Percentiles rank a stretch among this genome's conserved stretches.
These are phyloP conservation scores for Drosophila obscura DNA, from an alignment of 1,140 invertebrate genomes.

Conservation along the genomic window DNA sequence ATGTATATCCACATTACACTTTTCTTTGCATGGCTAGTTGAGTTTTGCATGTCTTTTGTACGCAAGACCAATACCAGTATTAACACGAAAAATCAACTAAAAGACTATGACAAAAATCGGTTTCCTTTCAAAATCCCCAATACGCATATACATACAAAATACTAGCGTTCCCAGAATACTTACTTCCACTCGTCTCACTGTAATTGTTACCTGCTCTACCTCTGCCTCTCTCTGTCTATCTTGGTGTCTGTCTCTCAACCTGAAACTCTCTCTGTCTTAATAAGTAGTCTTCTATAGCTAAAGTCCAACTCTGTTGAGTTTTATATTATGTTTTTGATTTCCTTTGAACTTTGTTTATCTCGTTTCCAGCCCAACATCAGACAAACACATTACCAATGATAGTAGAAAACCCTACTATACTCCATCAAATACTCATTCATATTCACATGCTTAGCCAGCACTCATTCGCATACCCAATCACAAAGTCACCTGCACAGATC, in stretches of 20 bases:
- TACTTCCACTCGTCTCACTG: slow-evolving; percentile 16
- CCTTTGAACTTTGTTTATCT: slow-evolving; percentile 39
- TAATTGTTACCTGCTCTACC: slow-evolving; percentile 32
- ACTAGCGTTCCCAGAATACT: slow-evolving; percentile 43
- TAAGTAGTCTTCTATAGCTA: slow-evolving; percentile 56
- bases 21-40: slow-evolving; percentile 23
- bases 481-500: slow-evolving; percentile 20
- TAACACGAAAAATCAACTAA: slow-evolving; percentile 18
- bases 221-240: slow-evolving; percentile 19
- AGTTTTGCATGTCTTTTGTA: slow-evolving; percentile 45
- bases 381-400: slow-evolving; percentile 50
- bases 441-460: slow-evolving; percentile 8
- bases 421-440: slow-evolving; percentile 4
- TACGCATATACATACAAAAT: slow-evolving; percentile 53
- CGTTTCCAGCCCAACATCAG: slow-evolving; percentile 67
- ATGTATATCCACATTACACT: too few relatives aligned
- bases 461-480: slow-evolving; percentile 1
- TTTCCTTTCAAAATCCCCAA: slow-evolving; percentile 71
- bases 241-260: slow-evolving; percentile 17
- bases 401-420: not conserved
- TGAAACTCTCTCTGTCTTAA: slow-evolving; percentile 33
- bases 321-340: slow-evolving; percentile 34
- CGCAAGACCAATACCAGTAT: not conserved
- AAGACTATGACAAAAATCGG: slow-evolving; percentile 70
- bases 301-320: slow-evolving; percentile 38